A percentile compares a stretch with the other conserved stretches of the same genome.
Evolutionary conservation across 2,888 invertebrate species (phyloP).

Genomic region (Laothoe populi): DNA sequence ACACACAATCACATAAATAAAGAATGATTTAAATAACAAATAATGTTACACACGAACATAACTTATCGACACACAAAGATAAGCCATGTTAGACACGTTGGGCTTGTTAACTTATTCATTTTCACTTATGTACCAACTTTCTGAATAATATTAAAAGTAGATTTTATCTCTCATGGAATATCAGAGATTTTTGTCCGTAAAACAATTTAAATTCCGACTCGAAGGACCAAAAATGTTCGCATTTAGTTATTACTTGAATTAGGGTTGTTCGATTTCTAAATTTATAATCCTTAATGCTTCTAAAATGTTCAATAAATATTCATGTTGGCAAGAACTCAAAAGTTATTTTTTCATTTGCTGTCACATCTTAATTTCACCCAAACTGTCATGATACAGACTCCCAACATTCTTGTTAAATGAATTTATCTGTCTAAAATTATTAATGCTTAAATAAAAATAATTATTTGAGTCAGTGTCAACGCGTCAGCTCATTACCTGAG

Average conservation of each 20-base stretch:
- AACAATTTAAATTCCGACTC: background rate
- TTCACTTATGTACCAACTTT: constrained; percentile 18
- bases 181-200: background rate
- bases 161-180: background rate
- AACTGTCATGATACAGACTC: too few species aligned
- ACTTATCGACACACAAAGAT: constrained; percentile 15
- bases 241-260: background rate
- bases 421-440: too few species aligned
- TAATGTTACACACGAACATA: constrained; percentile 12
- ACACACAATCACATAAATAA: constrained; percentile 12
- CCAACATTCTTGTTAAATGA: too few species aligned
- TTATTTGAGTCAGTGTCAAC: background rate
- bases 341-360: too few species aligned
- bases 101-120: constrained; percentile 6
- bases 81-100: background rate
- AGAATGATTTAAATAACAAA: constrained; percentile 24
- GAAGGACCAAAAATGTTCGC: constrained; percentile 2
- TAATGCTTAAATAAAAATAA: background rate
- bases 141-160: background rate
- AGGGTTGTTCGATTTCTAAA: too few species aligned
- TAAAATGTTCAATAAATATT: too few species aligned
- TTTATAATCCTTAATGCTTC: too few species aligned
- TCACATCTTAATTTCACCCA: too few species aligned
- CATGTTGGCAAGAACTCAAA: too few species aligned
- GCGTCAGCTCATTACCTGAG: background rate